A percentile compares a stretch with the other conserved stretches of the same genome.
Evolutionary conservation across 2,113 vertebrate genomes (phyloP).

Genomic region (Rallus limicola): DNA sequence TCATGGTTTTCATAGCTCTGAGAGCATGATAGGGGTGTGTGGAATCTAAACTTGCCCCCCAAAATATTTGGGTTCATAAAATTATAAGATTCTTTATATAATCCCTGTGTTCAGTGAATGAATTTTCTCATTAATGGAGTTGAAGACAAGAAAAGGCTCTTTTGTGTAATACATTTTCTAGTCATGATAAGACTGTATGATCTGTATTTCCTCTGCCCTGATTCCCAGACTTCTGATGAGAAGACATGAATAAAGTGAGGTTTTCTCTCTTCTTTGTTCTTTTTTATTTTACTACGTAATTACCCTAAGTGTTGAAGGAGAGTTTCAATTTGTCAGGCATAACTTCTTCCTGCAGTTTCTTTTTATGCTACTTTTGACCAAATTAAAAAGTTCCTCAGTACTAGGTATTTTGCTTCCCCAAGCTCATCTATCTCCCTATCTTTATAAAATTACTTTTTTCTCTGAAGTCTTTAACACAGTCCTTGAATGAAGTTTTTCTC

Average conservation of each 20-base stretch:
- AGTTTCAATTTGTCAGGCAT: background rate
- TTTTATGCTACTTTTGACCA: background rate
- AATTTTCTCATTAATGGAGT: background rate
- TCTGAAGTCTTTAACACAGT: background rate
- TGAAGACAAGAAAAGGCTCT: background rate
- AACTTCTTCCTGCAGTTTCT: background rate
- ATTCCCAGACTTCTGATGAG: background rate
- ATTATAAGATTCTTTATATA: background rate
- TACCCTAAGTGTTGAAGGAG: background rate
- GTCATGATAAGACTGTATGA: background rate
- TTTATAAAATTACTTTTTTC: background rate
- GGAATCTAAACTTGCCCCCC: background rate
- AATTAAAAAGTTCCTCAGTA: background rate
- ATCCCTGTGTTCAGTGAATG: background rate
- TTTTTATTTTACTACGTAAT: background rate
- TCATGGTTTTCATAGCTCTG: background rate
- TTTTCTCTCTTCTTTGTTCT: background rate
- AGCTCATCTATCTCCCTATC: background rate
- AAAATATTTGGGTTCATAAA: background rate
- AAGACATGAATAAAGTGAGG: accelerated
- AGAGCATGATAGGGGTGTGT: background rate
- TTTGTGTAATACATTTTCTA: background rate
- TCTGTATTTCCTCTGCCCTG: background rate
- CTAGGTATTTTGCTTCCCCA: background rate
- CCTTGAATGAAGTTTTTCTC: background rate